Evolutionary conservation across 2,888 invertebrate species (phyloP), one percentile per base, ranked within the genome.

Genomic region (Sesia bembeciformis): DNA sequence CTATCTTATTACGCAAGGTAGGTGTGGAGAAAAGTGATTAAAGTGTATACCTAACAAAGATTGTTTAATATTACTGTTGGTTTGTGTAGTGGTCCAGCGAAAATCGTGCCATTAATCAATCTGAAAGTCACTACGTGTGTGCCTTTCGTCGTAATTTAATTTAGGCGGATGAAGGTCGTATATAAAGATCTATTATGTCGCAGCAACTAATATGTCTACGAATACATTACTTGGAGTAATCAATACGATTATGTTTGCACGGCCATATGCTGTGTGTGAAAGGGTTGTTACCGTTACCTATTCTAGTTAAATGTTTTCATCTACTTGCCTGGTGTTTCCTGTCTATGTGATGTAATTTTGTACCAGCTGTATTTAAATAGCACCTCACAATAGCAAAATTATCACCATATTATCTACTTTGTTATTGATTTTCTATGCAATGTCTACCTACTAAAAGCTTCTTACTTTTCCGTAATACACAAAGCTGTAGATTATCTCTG

Each of bases 251-350:
- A 60, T 68, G 64, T 70, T 65, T 65, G 64, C 68, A 68, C 72
- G 68, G 78, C 87, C 88, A 86, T 87, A 87, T 85, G 87, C 83
- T 86, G 74, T 72, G 78, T 70, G 82, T 78, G 80, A 81, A 80
- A 74, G 81, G 79, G 70, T 79, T 70, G 64, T 70, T 69, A 81
- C 84, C 84, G 84, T 87, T 86, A 86, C 68, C 64, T 62, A 70
- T 64, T 65, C 58, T 60, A 52, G 54, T 51, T 54, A 23, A 65
- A 65, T 66, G 63, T 60, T 60, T 60, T 60, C 57, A 57, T 58
- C 55, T 53, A 53, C 55, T 55, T 55, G 53, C 41, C 55, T 51
- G 40, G 8, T 46, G 8, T 46, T 46, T 46, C 3, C 46, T 7
- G 23, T 46, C 8, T 43, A 43, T 43, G 8, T 43, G 7, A 43